Evolutionary conservation across 2,888 invertebrate genomes (phyloP), one percentile per base, ranked within the genome.

Genomic region (Tetranychus truncatus): DNA sequence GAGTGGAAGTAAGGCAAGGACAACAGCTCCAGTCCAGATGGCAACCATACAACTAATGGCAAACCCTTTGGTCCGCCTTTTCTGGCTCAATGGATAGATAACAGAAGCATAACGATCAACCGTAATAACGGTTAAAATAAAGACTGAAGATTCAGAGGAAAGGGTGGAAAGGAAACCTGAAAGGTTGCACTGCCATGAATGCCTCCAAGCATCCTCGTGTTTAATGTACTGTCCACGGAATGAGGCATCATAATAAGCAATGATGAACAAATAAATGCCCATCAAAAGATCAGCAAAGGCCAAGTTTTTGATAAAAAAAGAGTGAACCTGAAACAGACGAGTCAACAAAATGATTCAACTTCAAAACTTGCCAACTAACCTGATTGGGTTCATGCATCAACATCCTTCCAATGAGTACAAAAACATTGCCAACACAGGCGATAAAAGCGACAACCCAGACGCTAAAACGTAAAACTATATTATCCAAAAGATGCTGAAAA

Each of bases 381-480:
- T 85, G 85, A 78, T 87, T 86, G 79, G 84, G 85, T 75, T 85
- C 85, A 69, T 85, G 84, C 67, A 85, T 83, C 69, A 87, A 82
- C 75, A 85, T 83, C 69, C 87, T 82, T 6, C 87, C 86, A 8
- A 86, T 81, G 24, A 87, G 81, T 1, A 87, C 88, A 34, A 86
- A 81, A 11, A 85, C 77, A 80, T 88, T 88, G 18, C 87, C 88
- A 6, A 84, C 82, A 76, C 86, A 85, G 11, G 87, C 87, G 66
- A 87, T 81, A 1, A 84, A 80, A 8, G 86, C 87, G 84, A 88
- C 87, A 5, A 87, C 81, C 88, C 88, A 88, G 44, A 88, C 87
- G 78, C 86, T 86, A 79, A 66, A 80, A 79, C 80, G 77, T 1
- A 78, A 77, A 9, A 87, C 81, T n/a, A 84, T 82, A 80, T 85